phyloP scores from a whole-genome alignment of 2,797 vertebrate species.

The Onychomys torridus region DNA sequence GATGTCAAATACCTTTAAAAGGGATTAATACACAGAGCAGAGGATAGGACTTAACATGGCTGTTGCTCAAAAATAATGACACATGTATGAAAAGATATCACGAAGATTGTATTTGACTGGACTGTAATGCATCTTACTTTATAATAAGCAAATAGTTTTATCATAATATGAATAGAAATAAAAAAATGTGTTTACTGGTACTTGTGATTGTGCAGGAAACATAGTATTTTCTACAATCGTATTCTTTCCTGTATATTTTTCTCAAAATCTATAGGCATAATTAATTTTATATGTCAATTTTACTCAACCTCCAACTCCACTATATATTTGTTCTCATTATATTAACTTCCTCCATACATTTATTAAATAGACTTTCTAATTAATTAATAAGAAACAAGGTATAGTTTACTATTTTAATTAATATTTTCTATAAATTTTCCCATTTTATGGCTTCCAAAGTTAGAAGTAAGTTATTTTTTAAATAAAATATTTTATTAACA shows the following conservation, averaged over 20 bases:
- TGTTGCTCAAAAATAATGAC: not conserved
- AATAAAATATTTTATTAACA: not conserved
- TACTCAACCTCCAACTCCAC: too few relatives aligned
- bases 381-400: not conserved
- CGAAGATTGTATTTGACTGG: not conserved
- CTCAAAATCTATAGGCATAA: not conserved
- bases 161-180: not conserved
- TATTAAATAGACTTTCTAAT: not conserved
- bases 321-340: not conserved
- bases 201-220: not conserved
- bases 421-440: not conserved
- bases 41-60: not conserved
- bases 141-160: not conserved
- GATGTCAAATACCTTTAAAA: not conserved
- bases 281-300: not conserved
- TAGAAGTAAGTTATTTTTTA: slow-evolving; percentile 11
- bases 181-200: not conserved
- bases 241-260: not conserved
- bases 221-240: not conserved
- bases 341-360: not conserved
- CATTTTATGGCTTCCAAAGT: not conserved
- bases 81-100: not conserved
- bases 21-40: not conserved
- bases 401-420: not conserved
- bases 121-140: not conserved